Base-by-base conservation (phyloP, 2,797 vertebrate species). In the Trachops cirrhosus region DNA sequence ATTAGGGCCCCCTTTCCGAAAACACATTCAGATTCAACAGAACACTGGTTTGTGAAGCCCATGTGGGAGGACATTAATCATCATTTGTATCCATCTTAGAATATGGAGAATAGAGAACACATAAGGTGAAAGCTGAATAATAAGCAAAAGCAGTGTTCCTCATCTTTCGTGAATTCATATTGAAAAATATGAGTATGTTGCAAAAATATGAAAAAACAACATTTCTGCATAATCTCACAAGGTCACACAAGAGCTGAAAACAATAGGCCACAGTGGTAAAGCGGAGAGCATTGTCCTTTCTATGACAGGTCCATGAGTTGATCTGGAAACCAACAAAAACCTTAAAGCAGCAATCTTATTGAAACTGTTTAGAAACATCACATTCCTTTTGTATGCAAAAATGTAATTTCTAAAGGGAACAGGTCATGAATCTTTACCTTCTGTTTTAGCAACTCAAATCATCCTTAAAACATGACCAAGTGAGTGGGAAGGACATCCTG, bases 321-420 rank as follows among this genome's bases (percentile, higher is more conserved):
- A 89, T 77, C 24, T 22, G 44, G 79, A 92, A 86, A 87, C 21
- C 52, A 75, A 50, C 34, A 83, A 89, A 89, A 94, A n/a, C 34
- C 50, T 86, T 19, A 96, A 87, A 93, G 84, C 29, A 73, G 73
- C 68, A 75, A 75, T 57, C 93, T 62, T 59, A 57, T 7, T 39
- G n/a, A 96, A 83, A 62, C 16, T 91, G 57, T 62, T 96, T 78
- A 91, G 84, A 96, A 93, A 71, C 39, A 74, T 2, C 46, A 57
- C 44, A 52, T 73, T 74, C 32, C 86, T 93, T 96, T n/a, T 78
- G 83, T 85, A 19, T 10, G 52, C 22, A 94, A 71, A 93, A 96
- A 89, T 54, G 29, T 86, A 84, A 82, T 93, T 96, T 94, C 68
- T 92, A 74, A 84, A 80, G 73, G 74, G 59, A 89, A 67, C 16